These are phyloP conservation scores for Flexamia atlantica DNA, from an alignment of 2,888 invertebrate genomes.

Conservation along the genomic window DNA sequence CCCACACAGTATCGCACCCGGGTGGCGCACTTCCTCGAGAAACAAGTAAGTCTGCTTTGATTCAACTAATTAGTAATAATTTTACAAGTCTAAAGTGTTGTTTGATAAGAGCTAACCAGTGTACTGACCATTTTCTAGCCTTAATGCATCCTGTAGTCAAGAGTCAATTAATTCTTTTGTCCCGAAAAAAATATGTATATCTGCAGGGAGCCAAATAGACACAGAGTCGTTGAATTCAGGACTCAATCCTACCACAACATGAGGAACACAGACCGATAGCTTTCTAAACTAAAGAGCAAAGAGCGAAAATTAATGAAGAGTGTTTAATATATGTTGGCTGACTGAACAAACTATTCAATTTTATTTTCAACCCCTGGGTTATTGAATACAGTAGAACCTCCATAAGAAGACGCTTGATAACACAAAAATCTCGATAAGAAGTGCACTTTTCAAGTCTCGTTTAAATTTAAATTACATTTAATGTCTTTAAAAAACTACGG, in stretches of 20 bases:
- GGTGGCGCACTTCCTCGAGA: slow-evolving; percentile 99
- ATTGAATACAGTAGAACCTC: neutral
- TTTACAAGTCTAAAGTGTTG: too few species aligned
- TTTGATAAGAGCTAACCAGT: too few species aligned
- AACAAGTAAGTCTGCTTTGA: slow-evolving; percentile 81
- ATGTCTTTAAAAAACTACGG: too few species aligned
- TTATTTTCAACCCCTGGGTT: slow-evolving; percentile 10
- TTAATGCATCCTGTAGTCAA: neutral
- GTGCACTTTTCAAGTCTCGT: too few species aligned
- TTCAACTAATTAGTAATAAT: neutral
- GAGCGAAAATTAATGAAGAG: neutral
- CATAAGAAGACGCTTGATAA: too few species aligned
- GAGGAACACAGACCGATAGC: neutral
- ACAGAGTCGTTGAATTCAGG: neutral
- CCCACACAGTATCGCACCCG: slow-evolving; percentile 98
- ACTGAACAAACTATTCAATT: neutral
- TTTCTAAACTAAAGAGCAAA: neutral
- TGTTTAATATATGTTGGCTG: slow-evolving; percentile 2
- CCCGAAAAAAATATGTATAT: neutral
- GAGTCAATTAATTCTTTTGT: neutral
- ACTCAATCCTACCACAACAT: neutral
- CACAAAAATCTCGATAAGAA: too few species aligned
- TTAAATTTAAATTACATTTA: too few species aligned
- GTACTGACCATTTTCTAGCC: too few species aligned
- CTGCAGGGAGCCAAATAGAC: too few species aligned